These are phyloP conservation scores for Melanotaenia pygmaea DNA, from an alignment of 2,797 vertebrate genomes.

Conservation along the genomic window DNA sequence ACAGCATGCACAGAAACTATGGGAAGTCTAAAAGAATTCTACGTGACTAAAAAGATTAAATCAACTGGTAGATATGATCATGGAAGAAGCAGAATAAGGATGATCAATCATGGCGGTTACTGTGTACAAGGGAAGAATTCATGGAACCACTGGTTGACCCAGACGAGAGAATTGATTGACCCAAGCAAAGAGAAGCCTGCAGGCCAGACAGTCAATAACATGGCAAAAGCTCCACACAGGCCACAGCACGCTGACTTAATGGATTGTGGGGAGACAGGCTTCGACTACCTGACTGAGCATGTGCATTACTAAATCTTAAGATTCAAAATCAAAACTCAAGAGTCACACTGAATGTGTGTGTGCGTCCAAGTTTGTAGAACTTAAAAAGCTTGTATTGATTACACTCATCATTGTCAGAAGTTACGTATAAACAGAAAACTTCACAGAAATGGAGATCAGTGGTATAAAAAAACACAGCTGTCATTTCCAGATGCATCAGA, in stretches of 20 bases:
- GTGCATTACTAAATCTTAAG: constrained; percentile 36
- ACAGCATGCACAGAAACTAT: constrained; percentile 57
- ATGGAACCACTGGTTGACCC: constrained; percentile 63
- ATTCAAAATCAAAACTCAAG: constrained; percentile 25
- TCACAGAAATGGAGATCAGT: constrained; percentile 6
- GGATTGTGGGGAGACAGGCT: constrained; percentile 52
- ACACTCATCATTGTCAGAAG: constrained; percentile 22
- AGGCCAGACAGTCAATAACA: constrained; percentile 67
- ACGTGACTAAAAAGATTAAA: constrained; percentile 55
- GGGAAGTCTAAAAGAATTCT: constrained; percentile 42
- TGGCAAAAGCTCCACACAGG: constrained; percentile 45
- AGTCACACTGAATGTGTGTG: constrained; percentile 9
- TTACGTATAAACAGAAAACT: constrained; percentile 19
- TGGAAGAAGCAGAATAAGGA: constrained; percentile 40
- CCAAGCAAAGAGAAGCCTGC: constrained; percentile 49
- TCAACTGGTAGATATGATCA: constrained; percentile 50
- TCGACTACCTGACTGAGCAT: constrained; percentile 46
- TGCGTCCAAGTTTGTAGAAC: neutral
- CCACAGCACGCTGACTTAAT: constrained; percentile 60
- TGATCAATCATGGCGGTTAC: constrained; percentile 51
- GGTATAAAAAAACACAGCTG: neutral
- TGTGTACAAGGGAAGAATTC: constrained; percentile 33
- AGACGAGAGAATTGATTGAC: constrained; percentile 68
- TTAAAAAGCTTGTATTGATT: constrained; percentile 15
- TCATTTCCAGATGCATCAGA: neutral